Evolutionary conservation across 2,797 vertebrate species (phyloP).

Genomic region (Poecilia wingei): DNA sequence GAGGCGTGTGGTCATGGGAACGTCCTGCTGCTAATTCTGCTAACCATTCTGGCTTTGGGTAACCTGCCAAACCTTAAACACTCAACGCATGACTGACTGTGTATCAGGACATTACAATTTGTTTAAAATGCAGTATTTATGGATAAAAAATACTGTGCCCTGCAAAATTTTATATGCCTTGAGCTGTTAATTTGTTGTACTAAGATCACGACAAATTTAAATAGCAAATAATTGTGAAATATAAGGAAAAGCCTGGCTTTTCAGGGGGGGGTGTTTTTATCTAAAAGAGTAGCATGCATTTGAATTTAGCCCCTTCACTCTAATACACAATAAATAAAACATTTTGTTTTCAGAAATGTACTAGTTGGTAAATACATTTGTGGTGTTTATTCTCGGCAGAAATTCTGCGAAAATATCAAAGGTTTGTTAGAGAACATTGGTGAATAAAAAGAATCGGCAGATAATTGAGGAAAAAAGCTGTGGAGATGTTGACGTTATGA

Average conservation of each 20-base stretch:
- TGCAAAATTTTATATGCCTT: neutral
- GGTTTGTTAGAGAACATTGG: neutral
- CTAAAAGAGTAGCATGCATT: neutral
- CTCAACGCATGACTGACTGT: slow-evolving; percentile 16
- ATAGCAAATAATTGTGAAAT: neutral
- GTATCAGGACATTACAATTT: slow-evolving; percentile 15
- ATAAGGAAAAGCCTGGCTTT: neutral
- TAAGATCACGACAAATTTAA: neutral
- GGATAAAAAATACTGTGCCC: neutral
- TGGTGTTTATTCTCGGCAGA: neutral
- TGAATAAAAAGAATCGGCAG: neutral
- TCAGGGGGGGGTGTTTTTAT: neutral
- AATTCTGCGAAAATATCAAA: neutral
- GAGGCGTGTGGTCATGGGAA: slow-evolving; percentile 39
- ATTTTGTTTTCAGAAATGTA: neutral
- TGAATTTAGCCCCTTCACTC: neutral
- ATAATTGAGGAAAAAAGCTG: neutral
- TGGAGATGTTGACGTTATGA: neutral
- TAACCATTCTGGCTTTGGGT: slow-evolving; percentile 51
- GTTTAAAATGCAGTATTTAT: neutral
- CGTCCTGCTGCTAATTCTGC: slow-evolving; percentile 45
- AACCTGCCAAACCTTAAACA: slow-evolving; percentile 41
- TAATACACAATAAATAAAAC: neutral
- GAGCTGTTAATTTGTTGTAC: neutral
- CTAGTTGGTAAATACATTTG: neutral